These are phyloP conservation scores for Drosophila simulans DNA, from an alignment of 1,140 invertebrate species.

Conservation along the genomic window DNA sequence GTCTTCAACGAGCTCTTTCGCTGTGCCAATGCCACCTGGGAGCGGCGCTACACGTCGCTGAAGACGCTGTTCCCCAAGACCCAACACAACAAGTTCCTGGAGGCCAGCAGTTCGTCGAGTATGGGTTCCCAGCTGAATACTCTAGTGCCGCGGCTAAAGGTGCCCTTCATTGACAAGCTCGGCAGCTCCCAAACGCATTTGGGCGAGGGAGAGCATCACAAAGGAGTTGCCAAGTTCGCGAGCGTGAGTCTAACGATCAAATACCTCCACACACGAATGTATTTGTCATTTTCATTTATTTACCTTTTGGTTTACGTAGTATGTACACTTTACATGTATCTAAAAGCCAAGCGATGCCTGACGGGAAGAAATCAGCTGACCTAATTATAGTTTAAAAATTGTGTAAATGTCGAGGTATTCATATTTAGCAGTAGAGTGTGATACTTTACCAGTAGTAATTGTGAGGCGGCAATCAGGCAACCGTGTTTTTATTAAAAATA, in stretches of 20 bases:
- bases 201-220: conserved; percentile 67
- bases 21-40: conserved; percentile 96
- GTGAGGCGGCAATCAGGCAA: background rate
- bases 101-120: conserved; percentile 39
- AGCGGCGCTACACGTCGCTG: conserved; percentile 91
- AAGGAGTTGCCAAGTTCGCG: conserved; percentile 58
- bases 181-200: conserved; percentile 69
- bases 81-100: conserved; percentile 83
- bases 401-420: background rate
- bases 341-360: background rate
- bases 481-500: background rate
- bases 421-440: background rate
- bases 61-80: conserved; percentile 84
- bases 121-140: conserved; percentile 69
- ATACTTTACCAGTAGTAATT: too few species aligned
- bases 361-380: background rate
- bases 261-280: conserved; percentile 5
- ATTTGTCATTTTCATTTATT: conserved; percentile 14
- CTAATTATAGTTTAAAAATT: background rate
- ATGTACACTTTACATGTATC: background rate
- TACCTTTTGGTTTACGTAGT: conserved; percentile 1
- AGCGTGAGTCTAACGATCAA: conserved; percentile 57
- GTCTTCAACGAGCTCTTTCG: conserved; percentile 97
- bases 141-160: conserved; percentile 83
- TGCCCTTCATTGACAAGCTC: conserved; percentile 81